phyloP scores from a whole-genome alignment of 2,888 invertebrate genomes.

The Piscicola geometra region DNA sequence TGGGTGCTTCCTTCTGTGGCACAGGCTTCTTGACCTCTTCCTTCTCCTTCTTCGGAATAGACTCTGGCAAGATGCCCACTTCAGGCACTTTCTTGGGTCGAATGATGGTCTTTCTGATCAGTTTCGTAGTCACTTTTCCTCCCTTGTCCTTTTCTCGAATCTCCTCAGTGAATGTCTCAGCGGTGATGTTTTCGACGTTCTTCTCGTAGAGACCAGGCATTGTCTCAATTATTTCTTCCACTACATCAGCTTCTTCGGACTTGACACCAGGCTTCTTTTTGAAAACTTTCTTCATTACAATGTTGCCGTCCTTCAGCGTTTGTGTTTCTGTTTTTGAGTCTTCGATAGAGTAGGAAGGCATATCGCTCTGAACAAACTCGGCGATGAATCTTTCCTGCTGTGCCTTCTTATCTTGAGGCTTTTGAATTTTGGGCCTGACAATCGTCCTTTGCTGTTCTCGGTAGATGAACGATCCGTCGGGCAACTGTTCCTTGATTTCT shows the following conservation, averaged over 20 bases:
- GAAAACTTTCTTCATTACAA: slow-evolving; percentile 5
- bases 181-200: neutral
- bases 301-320: neutral
- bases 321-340: neutral
- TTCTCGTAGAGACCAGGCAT: slow-evolving; percentile 14
- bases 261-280: slow-evolving; percentile 5
- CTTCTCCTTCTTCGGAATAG: neutral
- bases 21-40: neutral
- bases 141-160: neutral
- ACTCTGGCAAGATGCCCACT: neutral
- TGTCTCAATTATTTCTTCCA: slow-evolving; percentile 24
- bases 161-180: neutral
- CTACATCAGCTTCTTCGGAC: neutral
- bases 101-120: slow-evolving; percentile 15
- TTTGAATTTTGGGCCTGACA: neutral
- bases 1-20: neutral
- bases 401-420: neutral
- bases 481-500: neutral
- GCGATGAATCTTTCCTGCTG: slow-evolving; percentile 6
- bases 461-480: neutral
- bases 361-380: slow-evolving; percentile 5
- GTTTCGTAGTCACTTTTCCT: neutral
- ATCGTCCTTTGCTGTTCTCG: neutral
- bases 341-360: slow-evolving; percentile 19
- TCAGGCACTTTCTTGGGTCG: slow-evolving; percentile 6